Percentiles rank a stretch among this genome's conserved stretches.
These are phyloP conservation scores for Psilopogon haemacephalus DNA, from an alignment of 2,113 vertebrate species.

Conservation along the genomic window DNA sequence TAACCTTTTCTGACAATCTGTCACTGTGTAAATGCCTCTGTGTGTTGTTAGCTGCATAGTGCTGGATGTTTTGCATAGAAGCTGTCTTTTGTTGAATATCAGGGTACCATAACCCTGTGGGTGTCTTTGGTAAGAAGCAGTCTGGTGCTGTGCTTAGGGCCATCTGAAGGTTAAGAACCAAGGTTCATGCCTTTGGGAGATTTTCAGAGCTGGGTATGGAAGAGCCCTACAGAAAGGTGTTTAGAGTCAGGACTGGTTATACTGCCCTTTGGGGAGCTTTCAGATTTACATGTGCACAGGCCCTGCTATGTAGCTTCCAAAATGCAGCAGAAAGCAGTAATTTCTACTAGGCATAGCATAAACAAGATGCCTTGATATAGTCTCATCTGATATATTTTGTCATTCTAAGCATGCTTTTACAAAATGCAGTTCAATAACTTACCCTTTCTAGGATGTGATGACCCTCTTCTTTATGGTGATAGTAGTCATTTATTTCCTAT, in stretches of 20 bases:
- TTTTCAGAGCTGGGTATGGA: not conserved
- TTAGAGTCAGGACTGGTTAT: not conserved
- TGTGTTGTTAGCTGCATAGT: not conserved
- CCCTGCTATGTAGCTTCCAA: not conserved
- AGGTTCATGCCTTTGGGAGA: not conserved
- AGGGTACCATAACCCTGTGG: not conserved
- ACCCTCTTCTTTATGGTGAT: not conserved
- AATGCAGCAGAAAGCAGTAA: not conserved
- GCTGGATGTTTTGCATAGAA: not conserved
- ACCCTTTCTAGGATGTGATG: constrained; percentile 1
- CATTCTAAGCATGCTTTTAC: not conserved
- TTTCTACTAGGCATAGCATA: not conserved
- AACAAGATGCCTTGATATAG: not conserved
- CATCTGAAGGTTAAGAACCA: not conserved
- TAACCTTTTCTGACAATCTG: not conserved
- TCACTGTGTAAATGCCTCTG: not conserved
- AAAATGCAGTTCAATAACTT: constrained; percentile 11
- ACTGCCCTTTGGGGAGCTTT: not conserved
- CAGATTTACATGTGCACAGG: not conserved
- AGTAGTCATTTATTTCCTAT: constrained; percentile 27
- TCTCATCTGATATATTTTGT: not conserved
- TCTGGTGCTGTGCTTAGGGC: not conserved
- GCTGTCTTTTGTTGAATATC: not conserved
- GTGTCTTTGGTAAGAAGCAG: not conserved
- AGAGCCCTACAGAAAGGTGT: not conserved